Base-by-base conservation (phyloP, 2,888 invertebrate species). In the Andrena dorsata region DNA sequence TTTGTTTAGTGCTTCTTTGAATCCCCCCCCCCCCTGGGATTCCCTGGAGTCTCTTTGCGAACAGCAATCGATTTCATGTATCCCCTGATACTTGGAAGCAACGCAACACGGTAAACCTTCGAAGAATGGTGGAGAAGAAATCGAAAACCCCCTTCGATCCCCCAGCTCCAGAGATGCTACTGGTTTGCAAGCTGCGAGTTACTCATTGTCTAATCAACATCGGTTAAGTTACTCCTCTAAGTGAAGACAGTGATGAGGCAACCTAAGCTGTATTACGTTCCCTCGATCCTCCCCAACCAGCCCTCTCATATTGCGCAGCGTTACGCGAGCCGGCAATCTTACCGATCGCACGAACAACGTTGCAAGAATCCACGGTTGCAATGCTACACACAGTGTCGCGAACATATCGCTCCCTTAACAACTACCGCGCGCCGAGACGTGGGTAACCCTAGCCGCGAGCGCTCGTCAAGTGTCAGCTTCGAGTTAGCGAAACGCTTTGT, bases 261-360 rank as follows among this genome's bases (percentile, higher is more conserved):
- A 41, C 16, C 16, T 13, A 41, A 41, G 13, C 41, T 41, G 41
- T 16, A 41, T 41, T 41, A 41, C 41, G 1, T 41, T 41, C 41
- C 41, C 13, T 41, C 41, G 41, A 13, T 13, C 41, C 1, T 13
- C 41, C 13, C 13, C 13, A 13, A 13, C 4, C 4, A 41, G 13
- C 69, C 75, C 73, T 80, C 76, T 58, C 58, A 72, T 61, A 88
- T 90, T 90, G 89, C 90, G 84, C 84, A 90, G 90, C 82, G 75
- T 89, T 86, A 86, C 87, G 81, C 79, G 84, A 87, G 75, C 76
- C 70, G 68, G 73, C 68, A 41, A 53, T 77, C 75, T 76, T 41
- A n/a, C 4, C 53, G 56, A 70, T 20, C 47, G 41, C 13, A 41
- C 16, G 41, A 16, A 16, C n/a, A 41, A 41, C 41, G 16, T 41